Conservation (phyloP, 2,888 invertebrate species). For the Apoda limacodes region DNA sequence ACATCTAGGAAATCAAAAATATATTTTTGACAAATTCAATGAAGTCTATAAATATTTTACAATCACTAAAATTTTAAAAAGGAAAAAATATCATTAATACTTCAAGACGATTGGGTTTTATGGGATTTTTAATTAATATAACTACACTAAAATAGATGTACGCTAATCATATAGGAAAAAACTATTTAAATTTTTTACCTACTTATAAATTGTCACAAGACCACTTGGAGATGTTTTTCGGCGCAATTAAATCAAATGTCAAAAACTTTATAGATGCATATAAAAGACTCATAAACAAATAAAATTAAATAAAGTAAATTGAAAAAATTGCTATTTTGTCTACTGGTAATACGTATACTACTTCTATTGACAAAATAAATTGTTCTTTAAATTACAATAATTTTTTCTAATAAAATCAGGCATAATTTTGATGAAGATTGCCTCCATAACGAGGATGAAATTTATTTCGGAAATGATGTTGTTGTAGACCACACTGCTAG, state of each 20-base stretch:
- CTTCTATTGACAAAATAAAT: no score
- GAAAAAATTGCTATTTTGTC: no score
- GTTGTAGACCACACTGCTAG: no score
- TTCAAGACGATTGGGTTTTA: constrained; percentile 1
- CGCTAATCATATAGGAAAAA: not conserved
- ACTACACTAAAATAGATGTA: not conserved
- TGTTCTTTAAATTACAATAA: no score
- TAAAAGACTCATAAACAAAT: no score
- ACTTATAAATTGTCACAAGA: constrained; percentile 5
- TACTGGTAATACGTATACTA: no score
- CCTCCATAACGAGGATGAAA: no score
- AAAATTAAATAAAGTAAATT: no score
- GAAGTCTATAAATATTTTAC: constrained; percentile 1
- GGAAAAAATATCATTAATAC: constrained; percentile 2
- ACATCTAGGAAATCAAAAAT: not conserved
- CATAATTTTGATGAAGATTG: no score
- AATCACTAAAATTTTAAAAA: not conserved
- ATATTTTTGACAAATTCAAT: not conserved
- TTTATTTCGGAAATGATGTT: no score
- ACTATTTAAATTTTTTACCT: constrained; percentile 4
- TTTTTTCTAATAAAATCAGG: no score
- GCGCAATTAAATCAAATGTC: constrained; percentile 8
- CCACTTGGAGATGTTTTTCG: constrained; percentile 6
- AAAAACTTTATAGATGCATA: constrained; percentile 15
- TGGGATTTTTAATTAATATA: constrained; percentile 2